Percentiles rank a stretch among this genome's conserved stretches.
Conservation (phyloP, 2,888 invertebrate genomes). For the Cynaeus angustus region DNA sequence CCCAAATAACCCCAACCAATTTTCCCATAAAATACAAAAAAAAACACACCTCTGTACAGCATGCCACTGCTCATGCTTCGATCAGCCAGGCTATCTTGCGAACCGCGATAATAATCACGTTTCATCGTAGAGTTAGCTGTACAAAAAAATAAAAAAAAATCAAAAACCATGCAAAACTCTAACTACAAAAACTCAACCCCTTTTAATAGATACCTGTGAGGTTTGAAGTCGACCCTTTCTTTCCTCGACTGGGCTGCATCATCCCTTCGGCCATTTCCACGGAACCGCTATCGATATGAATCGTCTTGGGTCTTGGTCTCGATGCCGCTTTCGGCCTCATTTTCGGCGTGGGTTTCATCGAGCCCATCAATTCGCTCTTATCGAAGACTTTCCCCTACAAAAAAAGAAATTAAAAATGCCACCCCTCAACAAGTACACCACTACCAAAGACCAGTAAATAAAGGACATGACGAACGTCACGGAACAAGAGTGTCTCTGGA, state of each 20-base stretch:
- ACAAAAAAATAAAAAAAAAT: constrained; percentile 53
- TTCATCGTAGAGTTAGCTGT: constrained; percentile 79
- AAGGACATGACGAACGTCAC: constrained; percentile 63
- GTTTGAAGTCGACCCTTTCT: constrained; percentile 88
- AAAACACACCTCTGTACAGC: constrained; percentile 82
- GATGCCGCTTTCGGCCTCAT: constrained; percentile 78
- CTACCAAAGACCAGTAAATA: constrained; percentile 66
- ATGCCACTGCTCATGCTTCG: constrained; percentile 76
- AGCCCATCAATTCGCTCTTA: constrained; percentile 77
- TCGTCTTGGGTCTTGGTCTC: constrained; percentile 91
- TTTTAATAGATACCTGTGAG: constrained; percentile 79
- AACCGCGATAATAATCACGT: constrained; percentile 93
- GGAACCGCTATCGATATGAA: constrained; percentile 89
- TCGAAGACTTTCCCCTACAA: constrained; percentile 86
- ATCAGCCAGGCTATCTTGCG: constrained; percentile 90
- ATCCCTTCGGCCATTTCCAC: constrained; percentile 86
- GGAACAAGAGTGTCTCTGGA: constrained; percentile 13
- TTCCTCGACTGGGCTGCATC: constrained; percentile 81
- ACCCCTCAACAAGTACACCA: not conserved
- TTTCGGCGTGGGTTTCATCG: constrained; percentile 77
- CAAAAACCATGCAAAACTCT: constrained; percentile 44
- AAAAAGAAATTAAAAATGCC: constrained; percentile 24
- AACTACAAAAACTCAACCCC: not conserved
- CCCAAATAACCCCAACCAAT: constrained; percentile 8
- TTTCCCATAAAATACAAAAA: constrained; percentile 43